These are phyloP conservation scores for Panopea generosa DNA, from an alignment of 2,888 invertebrate species.

Conservation along the genomic window DNA sequence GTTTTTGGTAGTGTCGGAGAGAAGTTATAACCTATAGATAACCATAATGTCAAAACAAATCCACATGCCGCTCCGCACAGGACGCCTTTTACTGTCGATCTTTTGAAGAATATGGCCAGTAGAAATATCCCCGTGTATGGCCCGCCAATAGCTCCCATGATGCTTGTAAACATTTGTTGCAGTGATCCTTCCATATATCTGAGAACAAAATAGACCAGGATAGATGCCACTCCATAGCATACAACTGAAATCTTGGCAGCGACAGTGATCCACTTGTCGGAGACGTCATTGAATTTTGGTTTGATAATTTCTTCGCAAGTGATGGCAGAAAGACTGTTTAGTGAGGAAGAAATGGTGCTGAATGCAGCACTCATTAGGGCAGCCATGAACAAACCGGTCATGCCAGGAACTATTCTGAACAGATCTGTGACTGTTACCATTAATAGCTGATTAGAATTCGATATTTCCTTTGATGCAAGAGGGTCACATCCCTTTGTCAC, in stretches of 20 bases:
- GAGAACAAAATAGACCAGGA: slow-evolving; percentile 21
- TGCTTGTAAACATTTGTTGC: slow-evolving; percentile 19
- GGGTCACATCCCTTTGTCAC: slow-evolving; percentile 32
- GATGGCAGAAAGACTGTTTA: slow-evolving; percentile 23
- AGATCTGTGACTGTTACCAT: slow-evolving; percentile 16
- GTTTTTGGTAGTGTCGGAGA: not conserved
- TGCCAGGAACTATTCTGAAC: slow-evolving; percentile 13
- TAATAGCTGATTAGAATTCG: slow-evolving; percentile 22
- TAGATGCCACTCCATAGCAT: slow-evolving; percentile 17
- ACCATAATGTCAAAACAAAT: slow-evolving; percentile 6
- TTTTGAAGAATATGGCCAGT: slow-evolving; percentile 16
- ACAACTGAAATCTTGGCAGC: slow-evolving; percentile 33
- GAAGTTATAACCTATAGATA: slow-evolving; percentile 20
- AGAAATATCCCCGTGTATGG: slow-evolving; percentile 26
- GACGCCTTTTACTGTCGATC: not conserved
- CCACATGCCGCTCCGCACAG: not conserved
- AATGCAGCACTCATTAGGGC: slow-evolving; percentile 14
- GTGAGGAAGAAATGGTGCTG: slow-evolving; percentile 29
- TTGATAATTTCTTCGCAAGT: slow-evolving; percentile 14
- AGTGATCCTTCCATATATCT: slow-evolving; percentile 32
- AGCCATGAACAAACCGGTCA: slow-evolving; percentile 28
- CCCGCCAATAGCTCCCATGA: slow-evolving; percentile 19
- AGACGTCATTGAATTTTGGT: slow-evolving; percentile 1
- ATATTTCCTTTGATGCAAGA: slow-evolving; percentile 10
- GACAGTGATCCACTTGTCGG: slow-evolving; percentile 1